A percentile compares a stretch with the other conserved stretches of the same genome.
Evolutionary conservation across 2,113 vertebrate species (phyloP).

Genomic region (Gadus chalcogrammus): DNA sequence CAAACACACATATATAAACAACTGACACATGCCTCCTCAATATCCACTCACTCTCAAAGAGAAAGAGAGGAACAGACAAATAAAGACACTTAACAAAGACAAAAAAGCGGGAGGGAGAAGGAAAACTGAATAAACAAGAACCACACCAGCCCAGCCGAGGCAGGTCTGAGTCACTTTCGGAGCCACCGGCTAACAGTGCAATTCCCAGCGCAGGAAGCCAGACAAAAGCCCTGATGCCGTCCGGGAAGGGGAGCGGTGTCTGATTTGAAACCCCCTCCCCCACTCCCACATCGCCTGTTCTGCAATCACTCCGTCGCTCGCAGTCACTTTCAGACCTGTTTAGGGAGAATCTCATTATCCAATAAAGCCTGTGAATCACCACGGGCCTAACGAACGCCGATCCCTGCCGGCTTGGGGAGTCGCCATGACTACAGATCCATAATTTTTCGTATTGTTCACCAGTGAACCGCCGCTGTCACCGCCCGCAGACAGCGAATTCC

Average conservation of each 20-base stretch:
- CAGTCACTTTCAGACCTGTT: constrained; percentile 9
- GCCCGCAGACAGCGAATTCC: constrained; percentile 25
- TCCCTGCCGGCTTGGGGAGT: constrained; percentile 10
- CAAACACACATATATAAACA: constrained; percentile 10
- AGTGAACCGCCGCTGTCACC: constrained; percentile 26
- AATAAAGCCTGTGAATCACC: constrained; percentile 54
- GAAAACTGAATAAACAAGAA: no score
- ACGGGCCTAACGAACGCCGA: constrained; percentile 34
- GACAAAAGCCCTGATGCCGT: no score
- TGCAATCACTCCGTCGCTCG: constrained; percentile 10
- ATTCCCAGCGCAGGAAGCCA: no score
- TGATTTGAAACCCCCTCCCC: no score
- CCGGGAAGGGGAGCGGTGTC: no score
- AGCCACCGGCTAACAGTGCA: no score
- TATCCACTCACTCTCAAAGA: constrained; percentile 4
- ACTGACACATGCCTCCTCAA: not conserved
- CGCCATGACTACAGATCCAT: constrained; percentile 22
- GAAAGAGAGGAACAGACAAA: constrained; percentile 23
- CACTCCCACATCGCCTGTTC: not conserved
- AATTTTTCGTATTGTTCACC: constrained; percentile 32
- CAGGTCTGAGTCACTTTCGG: no score
- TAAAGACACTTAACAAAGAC: no score
- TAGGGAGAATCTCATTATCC: constrained; percentile 51
- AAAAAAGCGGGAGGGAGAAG: no score
- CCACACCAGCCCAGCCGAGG: no score